These are phyloP conservation scores for Molossus alvarezi DNA, from an alignment of 2,797 vertebrate genomes.

Conservation along the genomic window DNA sequence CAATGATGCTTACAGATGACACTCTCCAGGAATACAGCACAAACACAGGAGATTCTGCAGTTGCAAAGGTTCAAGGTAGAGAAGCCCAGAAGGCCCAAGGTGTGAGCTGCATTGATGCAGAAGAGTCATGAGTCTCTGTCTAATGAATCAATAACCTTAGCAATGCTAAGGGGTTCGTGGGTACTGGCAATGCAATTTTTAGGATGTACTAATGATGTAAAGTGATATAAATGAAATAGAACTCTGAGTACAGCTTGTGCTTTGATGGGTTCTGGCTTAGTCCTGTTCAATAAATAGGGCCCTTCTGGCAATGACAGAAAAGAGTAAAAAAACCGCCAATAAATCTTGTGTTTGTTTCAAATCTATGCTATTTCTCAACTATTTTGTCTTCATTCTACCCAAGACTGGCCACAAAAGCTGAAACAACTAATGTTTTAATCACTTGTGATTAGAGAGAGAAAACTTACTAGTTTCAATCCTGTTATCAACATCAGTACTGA, in stretches of 20 bases:
- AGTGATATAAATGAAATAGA: slow-evolving; percentile 67
- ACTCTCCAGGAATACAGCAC: slow-evolving; percentile 8
- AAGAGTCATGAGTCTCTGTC: slow-evolving; percentile 59
- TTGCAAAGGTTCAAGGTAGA: slow-evolving; percentile 36
- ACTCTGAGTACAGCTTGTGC: slow-evolving; percentile 70
- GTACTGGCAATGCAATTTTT: slow-evolving; percentile 51
- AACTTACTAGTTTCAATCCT: slow-evolving; percentile 82
- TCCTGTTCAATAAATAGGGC: slow-evolving; percentile 25
- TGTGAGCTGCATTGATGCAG: background rate
- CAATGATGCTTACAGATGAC: background rate
- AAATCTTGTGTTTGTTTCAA: slow-evolving; percentile 61
- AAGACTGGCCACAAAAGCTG: slow-evolving; percentile 4
- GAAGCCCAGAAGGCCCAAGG: slow-evolving; percentile 1
- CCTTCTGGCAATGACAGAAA: slow-evolving; percentile 41
- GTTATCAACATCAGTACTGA: slow-evolving; percentile 68
- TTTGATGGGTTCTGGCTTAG: slow-evolving; percentile 58
- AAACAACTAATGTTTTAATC: slow-evolving; percentile 56
- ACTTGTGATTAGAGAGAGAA: slow-evolving; percentile 60
- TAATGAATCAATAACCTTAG: slow-evolving; percentile 65
- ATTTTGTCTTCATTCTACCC: slow-evolving; percentile 35
- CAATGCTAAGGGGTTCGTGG: background rate
- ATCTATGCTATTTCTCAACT: slow-evolving; percentile 57
- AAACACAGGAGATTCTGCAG: slow-evolving; percentile 60
- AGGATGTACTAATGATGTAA: slow-evolving; percentile 59
- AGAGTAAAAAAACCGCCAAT: slow-evolving; percentile 50